Evolutionary conservation across 2,888 invertebrate species (phyloP).

Genomic region (Dynastes tityus): DNA sequence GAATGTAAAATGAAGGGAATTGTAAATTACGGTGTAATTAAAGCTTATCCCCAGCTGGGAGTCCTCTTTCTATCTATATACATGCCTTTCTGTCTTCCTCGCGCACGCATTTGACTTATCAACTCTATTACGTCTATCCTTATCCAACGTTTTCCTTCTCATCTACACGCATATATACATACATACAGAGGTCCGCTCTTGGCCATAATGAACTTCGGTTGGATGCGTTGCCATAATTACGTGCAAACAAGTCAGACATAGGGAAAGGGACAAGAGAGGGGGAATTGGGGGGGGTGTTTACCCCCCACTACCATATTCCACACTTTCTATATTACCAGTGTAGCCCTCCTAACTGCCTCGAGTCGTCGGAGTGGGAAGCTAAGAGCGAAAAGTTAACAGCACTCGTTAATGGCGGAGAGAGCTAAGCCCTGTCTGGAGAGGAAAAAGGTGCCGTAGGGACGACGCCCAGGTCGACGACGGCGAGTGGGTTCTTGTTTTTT

Average conservation of each 20-base stretch:
- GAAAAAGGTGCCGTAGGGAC: background rate
- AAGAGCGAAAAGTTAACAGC: constrained; percentile 58
- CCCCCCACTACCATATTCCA: background rate
- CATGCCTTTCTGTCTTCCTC: background rate
- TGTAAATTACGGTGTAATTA: constrained; percentile 67
- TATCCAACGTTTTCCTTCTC: background rate
- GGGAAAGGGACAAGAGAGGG: constrained; percentile 42
- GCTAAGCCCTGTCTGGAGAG: constrained; percentile 43
- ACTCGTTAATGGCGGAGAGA: constrained; percentile 46
- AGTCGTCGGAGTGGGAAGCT: constrained; percentile 58
- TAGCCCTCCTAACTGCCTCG: constrained; percentile 44
- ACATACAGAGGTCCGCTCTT: background rate
- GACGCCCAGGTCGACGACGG: constrained; percentile 12
- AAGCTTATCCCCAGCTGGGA: constrained; percentile 58
- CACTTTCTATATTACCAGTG: constrained; percentile 42
- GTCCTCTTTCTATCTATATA: constrained; percentile 11
- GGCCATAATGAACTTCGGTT: constrained; percentile 63
- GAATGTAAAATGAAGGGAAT: constrained; percentile 63
- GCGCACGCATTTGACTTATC: constrained; percentile 18
- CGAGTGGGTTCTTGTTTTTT: background rate
- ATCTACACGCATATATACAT: constrained; percentile 6
- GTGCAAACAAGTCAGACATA: constrained; percentile 66
- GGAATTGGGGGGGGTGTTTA: background rate
- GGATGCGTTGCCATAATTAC: constrained; percentile 67
- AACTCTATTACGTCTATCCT: background rate